Conservation (phyloP, 2,113 vertebrate genomes). For the Gymnarchus niloticus region DNA sequence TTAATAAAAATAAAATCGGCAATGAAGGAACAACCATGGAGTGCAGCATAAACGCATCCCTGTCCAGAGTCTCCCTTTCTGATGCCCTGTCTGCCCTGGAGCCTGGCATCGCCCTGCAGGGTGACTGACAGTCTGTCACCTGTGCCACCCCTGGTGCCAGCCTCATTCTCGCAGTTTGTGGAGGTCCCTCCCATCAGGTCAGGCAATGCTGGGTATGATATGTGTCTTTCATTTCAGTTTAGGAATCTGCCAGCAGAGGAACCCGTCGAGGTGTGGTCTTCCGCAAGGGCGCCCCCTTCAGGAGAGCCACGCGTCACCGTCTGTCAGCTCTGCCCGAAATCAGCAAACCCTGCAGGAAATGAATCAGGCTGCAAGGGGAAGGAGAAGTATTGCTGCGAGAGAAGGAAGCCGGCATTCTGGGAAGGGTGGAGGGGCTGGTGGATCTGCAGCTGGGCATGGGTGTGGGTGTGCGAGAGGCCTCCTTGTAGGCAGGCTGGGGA, state of each 20-base stretch:
- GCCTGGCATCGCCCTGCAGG: neutral
- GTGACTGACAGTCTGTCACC: neutral
- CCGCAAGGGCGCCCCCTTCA: neutral
- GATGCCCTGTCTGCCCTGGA: neutral
- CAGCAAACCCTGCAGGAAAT: slow-evolving; percentile 68
- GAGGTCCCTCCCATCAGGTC: neutral
- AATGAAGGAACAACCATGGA: neutral
- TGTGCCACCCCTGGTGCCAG: neutral
- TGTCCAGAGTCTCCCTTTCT: neutral
- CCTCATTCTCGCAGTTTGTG: neutral
- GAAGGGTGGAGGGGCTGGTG: slow-evolving; percentile 59
- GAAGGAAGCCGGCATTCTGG: slow-evolving; percentile 70
- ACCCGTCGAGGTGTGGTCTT: neutral
- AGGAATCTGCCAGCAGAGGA: neutral
- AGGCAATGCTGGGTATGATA: neutral
- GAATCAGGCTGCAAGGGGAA: slow-evolving; percentile 80
- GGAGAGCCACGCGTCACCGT: neutral
- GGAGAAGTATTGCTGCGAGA: slow-evolving; percentile 80
- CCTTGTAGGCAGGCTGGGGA: slow-evolving; percentile 59
- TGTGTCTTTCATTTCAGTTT: neutral
- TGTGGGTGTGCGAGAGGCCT: slow-evolving; percentile 47
- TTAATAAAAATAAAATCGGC: neutral
- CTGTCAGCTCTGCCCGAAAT: slow-evolving; percentile 81
- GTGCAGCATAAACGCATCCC: neutral
- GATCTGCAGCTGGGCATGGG: slow-evolving; percentile 65